Evolutionary conservation across 2,797 vertebrate species (phyloP), one percentile per base, ranked within the genome.

Genomic region (Molossus alvarezi): DNA sequence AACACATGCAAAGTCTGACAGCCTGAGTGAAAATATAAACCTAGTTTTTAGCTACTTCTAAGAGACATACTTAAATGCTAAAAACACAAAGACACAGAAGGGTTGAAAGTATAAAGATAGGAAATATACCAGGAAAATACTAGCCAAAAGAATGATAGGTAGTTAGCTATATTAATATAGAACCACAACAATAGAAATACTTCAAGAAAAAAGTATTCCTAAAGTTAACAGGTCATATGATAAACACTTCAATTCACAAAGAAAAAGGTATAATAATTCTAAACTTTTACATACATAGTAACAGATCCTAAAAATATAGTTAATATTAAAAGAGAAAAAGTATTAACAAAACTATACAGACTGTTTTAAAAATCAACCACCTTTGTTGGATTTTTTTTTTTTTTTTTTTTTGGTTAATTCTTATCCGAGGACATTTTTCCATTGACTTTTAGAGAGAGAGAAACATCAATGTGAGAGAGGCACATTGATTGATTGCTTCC

Each of bases 171-270:
- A 55, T 64, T 72, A 62, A 60, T 25, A 83, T 18, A 11, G 12
- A 91, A 53, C 8, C 7, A 37, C 20, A 53, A 51, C 4, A 77
- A 51, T 77, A 92, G 64, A 87, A 88, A 71, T n/a, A 81, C 9
- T 27, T 87, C 64, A 69, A 82, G 17, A n/a, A 81, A 69, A 95
- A 87, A 10, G 1, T 93, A 87, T 82, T 91, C 18, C 17, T 71
- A 57, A 83, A 94, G n/a, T 64, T 65, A 85, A 58, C 11, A 90
- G 21, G 25, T 83, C 53, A 27, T 67, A 23, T 25, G 75, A 23
- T 80, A 81, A 69, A 69, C 48, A 29, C 12, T 81, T 86, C 21
- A 81, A 20, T 29, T 79, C 13, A 76, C 33, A 79, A n/a, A 57
- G 41, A 33, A 82, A 60, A 75, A 41, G 13, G 67, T 20, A 21